Conservation (phyloP, 2,113 vertebrate genomes). For the Theristicus caerulescens region DNA sequence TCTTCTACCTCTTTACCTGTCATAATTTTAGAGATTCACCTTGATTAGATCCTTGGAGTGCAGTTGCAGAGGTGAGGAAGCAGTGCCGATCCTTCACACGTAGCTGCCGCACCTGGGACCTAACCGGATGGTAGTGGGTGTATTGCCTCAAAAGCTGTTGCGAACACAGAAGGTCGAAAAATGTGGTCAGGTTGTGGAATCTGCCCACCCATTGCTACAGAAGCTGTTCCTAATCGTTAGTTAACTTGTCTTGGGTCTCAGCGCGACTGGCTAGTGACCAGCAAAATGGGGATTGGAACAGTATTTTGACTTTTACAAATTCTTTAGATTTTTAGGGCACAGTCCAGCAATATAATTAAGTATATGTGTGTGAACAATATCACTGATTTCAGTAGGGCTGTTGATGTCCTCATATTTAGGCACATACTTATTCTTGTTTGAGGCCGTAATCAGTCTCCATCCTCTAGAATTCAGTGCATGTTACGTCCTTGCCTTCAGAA, state of each 20-base stretch:
- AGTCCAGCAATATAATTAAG: background rate
- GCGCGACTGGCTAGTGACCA: background rate
- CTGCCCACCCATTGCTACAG: background rate
- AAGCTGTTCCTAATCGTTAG: background rate
- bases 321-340: background rate
- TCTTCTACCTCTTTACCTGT: accelerated
- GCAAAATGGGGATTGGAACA: background rate
- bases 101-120: accelerated
- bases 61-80: background rate
- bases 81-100: accelerated
- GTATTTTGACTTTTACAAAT: background rate
- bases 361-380: background rate
- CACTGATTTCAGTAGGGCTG: background rate
- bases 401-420: background rate
- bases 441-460: background rate
- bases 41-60: background rate
- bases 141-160: background rate
- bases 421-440: background rate
- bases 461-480: background rate
- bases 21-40: background rate
- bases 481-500: background rate
- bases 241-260: background rate
- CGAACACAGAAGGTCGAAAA: background rate
- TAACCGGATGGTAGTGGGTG: accelerated
- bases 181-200: accelerated